Base-by-base conservation (phyloP, 2,113 vertebrate genomes). In the Salminus brasiliensis region DNA sequence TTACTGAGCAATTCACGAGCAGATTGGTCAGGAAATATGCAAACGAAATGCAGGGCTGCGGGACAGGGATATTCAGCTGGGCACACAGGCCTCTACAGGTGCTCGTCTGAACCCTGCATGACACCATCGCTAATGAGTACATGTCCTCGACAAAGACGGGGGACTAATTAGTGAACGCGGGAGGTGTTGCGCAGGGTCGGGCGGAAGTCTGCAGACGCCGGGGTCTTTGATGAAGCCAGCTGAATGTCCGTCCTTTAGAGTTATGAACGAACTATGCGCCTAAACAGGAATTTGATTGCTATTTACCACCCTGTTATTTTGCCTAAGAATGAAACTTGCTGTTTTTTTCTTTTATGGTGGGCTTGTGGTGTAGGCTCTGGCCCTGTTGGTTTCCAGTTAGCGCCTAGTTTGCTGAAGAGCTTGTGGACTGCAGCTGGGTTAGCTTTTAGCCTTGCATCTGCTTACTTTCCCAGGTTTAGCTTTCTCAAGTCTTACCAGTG, bases 101-200 rank as follows among this genome's bases (percentile, higher is more conserved):
- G 25, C 36, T 5, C 8, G 21, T 52, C 49, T 71, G 16, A 23
- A 32, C 45, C 47, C 47, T 23, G 30, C 45, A 23, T 12, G 49
- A 55, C 71, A 39, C 11, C 62, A n/a, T n/a, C 21, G 9, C 62
- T 66, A 66, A 66, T n/a, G 62, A 66, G 62, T 18, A 39, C 62
- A 39, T 12, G 34, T 39, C 21, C 32, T 66, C 39, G 39, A n/a
- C 34, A 23, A 12, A 65, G 32, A 36, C 18, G 16, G 15, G 6
- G 21, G 25, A 15, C 62, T 66, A 66, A 66, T 66, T 66, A 39
- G 34, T 12, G 4, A 25, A 11, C 62, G 11, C 8, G 18, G 9
- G 4, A 36, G 60, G 29, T 23, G n/a, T n/a, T 21, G 12, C 12
- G 13, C 45, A 53, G 49, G 18, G 49, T 53, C 4, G 1, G 49